Conservation (phyloP, 2,113 vertebrate genomes). For the Clarias macrocephalus region DNA sequence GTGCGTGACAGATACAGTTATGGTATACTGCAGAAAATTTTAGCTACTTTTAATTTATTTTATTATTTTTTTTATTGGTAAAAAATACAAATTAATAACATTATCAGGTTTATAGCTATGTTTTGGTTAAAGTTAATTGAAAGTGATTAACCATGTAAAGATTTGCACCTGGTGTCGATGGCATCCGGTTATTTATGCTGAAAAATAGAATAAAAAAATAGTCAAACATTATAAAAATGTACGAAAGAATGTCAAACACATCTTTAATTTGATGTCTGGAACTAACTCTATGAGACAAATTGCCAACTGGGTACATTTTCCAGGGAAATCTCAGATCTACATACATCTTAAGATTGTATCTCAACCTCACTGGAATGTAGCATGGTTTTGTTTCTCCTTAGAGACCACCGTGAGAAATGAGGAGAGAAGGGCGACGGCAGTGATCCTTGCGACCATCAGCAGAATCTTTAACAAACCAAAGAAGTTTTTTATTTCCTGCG, state of each 20-base stretch:
- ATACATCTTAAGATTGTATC: constrained; percentile 9
- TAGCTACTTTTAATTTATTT: not conserved
- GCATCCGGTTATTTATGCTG: not conserved
- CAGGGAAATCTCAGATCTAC: constrained; percentile 1
- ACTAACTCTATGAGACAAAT: constrained; percentile 3
- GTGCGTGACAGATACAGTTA: not conserved
- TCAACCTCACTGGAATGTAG: not conserved
- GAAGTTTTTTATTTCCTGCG: not conserved
- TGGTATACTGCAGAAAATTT: not conserved
- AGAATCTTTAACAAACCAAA: not conserved
- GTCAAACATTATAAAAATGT: not conserved
- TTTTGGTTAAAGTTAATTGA: not conserved
- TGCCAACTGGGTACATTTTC: constrained; percentile 5
- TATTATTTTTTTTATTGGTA: not conserved
- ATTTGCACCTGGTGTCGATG: not conserved
- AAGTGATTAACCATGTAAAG: not conserved
- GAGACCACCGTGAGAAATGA: not conserved
- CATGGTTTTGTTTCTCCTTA: not conserved
- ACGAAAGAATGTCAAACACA: not conserved
- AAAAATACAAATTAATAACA: not conserved
- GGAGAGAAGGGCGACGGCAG: not conserved
- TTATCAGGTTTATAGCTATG: not conserved
- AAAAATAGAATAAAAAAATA: not conserved
- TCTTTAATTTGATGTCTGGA: not conserved
- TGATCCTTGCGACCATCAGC: not conserved